Evolutionary conservation across 2,797 vertebrate species (phyloP).

Genomic region (Micromesistius poutassou): DNA sequence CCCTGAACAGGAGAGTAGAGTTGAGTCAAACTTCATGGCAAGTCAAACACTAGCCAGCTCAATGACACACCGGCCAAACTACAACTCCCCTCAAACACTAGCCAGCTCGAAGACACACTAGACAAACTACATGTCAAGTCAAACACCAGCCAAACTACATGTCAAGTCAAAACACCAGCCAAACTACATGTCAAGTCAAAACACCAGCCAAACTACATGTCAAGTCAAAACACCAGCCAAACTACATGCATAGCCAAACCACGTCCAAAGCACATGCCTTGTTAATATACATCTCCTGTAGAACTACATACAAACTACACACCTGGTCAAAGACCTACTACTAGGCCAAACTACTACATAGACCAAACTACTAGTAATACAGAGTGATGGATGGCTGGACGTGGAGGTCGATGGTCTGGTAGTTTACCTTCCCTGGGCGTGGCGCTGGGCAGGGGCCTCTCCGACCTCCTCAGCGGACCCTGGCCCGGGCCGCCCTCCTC

Average conservation of each 20-base stretch:
- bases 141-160: too few species aligned
- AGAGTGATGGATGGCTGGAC: background rate
- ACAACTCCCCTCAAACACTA: too few species aligned
- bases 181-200: background rate
- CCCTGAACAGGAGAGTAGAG: background rate
- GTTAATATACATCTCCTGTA: background rate
- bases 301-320: background rate
- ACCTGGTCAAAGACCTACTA: background rate
- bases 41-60: too few species aligned
- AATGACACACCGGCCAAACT: too few species aligned
- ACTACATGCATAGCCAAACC: background rate
- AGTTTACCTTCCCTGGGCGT: conserved; percentile 76
- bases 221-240: background rate
- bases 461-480: conserved; percentile 70
- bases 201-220: background rate
- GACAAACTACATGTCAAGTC: too few species aligned
- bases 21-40: too few species aligned
- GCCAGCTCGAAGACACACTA: too few species aligned
- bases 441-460: conserved; percentile 67
- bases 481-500: conserved; percentile 69
- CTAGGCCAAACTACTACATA: too few species aligned
- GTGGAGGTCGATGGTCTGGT: background rate
- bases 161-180: background rate
- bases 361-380: background rate
- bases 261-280: background rate